Percentiles rank a stretch among this genome's conserved stretches.
Conservation (phyloP, 2,113 vertebrate species). For the Scophthalmus maximus region DNA sequence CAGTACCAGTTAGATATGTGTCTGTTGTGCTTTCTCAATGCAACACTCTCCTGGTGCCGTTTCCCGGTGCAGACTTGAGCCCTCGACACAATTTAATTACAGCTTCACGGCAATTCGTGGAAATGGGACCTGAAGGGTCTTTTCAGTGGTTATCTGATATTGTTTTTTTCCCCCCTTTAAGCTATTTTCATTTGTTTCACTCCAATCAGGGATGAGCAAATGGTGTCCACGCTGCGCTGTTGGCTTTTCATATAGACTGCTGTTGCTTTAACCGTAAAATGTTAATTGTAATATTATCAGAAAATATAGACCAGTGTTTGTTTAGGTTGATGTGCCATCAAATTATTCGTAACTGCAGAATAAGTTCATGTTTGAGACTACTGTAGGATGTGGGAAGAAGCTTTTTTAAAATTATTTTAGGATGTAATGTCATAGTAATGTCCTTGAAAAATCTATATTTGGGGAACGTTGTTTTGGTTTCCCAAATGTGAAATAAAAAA, state of each 20-base stretch:
- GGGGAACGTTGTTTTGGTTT: constrained; percentile 1
- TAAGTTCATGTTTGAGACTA: not conserved
- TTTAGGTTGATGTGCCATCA: not conserved
- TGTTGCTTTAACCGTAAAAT: not conserved
- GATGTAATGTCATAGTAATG: not conserved
- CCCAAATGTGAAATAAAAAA: not conserved
- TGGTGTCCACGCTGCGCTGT: not conserved
- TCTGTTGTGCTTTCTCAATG: constrained; percentile 1
- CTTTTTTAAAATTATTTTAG: not conserved
- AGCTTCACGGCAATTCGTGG: not conserved
- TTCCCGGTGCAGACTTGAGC: not conserved
- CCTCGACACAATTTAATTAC: not conserved
- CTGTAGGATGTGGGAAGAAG: not conserved
- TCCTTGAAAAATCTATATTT: too few relatives aligned
- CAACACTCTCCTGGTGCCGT: not conserved
- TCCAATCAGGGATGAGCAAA: not conserved
- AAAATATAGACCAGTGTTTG: not conserved
- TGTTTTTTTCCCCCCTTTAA: not conserved
- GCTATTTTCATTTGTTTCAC: not conserved
- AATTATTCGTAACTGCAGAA: not conserved
- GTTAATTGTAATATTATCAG: not conserved
- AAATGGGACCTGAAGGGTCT: not conserved
- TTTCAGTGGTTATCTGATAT: not conserved
- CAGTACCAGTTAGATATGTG: not conserved
- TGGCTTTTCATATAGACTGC: not conserved